Base-by-base conservation (phyloP, 92 coral and sea anemone species). In the Muricea muricata region DNA sequence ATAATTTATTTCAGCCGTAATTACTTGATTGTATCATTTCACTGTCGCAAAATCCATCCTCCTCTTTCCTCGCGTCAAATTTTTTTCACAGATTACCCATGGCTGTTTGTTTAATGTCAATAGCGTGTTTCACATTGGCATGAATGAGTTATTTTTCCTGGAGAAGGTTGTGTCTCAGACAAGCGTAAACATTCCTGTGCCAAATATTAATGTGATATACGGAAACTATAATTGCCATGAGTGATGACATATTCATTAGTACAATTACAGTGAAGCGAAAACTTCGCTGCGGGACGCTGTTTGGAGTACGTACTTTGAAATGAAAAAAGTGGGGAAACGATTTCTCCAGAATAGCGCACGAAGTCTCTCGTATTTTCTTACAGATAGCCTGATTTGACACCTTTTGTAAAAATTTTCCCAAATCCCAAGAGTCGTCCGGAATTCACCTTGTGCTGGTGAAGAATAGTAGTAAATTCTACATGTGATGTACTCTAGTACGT, bases 221-320 rank as follows among this genome's bases (percentile, higher is more conserved):
- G 80, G 80, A 75, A 75, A 75, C 65, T 42, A 75, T 75, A 75
- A 75, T 26, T 48, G 65, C 13, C 46, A 31, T 13, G 65, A 50
- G 65, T 75, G 80, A 47, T 75, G 80, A 75, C 42, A 75, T 42
- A 47, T 52, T 75, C 65, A 75, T 75, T 75, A 29, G 41, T 26
- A 25, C 26, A 48, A 48, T 65, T 24, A 0, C 42, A 41, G 26
- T 39, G 45, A 39, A 71, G 20, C 21, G 28, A 39, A 42, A 71
- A 14, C 78, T 25, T 71, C 78, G 4, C 32, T 54, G 61, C 23
- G 20, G 61, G 61, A 23, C 5, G 61, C n/a, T 54, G 42, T 9
- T 37, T 37, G 42, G 42, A 37, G 42, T 37, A 37, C 5, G 42
- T 9, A 37, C 5, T 17, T 7, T 1, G 18, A 37, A 9, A 4